Percentiles rank a stretch among this genome's conserved stretches.
Evolutionary conservation across 1,140 invertebrate species (phyloP).

Genomic region (Coboldia fuscipes): DNA sequence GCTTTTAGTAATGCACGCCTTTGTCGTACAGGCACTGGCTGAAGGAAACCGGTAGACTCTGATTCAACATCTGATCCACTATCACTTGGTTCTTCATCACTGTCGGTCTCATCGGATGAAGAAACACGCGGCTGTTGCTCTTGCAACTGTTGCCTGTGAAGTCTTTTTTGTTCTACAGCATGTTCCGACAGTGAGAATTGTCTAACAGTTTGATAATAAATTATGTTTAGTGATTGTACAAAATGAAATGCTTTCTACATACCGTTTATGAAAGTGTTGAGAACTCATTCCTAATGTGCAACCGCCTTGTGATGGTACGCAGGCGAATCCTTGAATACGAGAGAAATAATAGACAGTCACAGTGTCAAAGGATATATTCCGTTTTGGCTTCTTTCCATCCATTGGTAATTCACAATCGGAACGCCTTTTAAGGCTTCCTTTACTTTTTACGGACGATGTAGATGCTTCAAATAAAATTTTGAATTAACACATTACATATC

Average conservation of each 20-base stretch:
- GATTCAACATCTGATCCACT: conserved; percentile 70
- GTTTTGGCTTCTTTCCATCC: conserved; percentile 40
- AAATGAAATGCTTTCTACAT: conserved; percentile 36
- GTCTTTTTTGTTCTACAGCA: conserved; percentile 61
- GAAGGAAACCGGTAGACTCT: conserved; percentile 82
- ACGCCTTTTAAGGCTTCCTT: conserved; percentile 32
- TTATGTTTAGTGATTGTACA: no score
- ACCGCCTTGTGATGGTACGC: conserved; percentile 90
- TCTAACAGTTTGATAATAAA: conserved; percentile 6
- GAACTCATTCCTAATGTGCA: conserved; percentile 91
- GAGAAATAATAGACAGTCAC: conserved; percentile 94
- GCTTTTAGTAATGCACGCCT: conserved; percentile 65
- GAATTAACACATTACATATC: conserved; percentile 9
- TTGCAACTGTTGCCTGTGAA: conserved; percentile 63
- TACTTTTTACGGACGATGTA: conserved; percentile 10
- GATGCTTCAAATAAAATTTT: conserved; percentile 2
- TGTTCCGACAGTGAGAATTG: conserved; percentile 50
- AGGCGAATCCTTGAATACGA: conserved; percentile 88
- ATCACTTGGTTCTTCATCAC: conserved; percentile 64
- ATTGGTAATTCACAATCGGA: conserved; percentile 20
- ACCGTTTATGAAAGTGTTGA: conserved; percentile 58
- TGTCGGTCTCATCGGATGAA: conserved; percentile 40
- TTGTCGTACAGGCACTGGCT: conserved; percentile 83
- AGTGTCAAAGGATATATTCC: conserved; percentile 68
- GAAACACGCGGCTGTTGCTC: conserved; percentile 30